Percentiles rank a stretch among this genome's conserved stretches.
Conservation (phyloP, 2,113 vertebrate genomes). For the Gymnarchus niloticus region DNA sequence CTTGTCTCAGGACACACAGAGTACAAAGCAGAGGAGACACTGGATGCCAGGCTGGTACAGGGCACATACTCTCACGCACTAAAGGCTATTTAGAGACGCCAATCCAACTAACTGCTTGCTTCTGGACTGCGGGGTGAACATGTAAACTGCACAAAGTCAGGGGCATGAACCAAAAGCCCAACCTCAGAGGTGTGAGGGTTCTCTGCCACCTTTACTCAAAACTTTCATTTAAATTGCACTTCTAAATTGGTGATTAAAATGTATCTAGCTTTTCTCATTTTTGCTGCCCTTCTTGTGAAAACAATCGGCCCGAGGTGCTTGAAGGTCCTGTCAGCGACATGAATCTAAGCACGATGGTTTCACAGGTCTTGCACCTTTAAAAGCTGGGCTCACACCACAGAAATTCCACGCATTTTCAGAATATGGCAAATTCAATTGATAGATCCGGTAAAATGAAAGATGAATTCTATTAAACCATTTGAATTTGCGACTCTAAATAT, state of each 20-base stretch:
- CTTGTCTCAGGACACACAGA: not conserved
- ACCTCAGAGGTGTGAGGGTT: no score
- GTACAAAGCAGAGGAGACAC: not conserved
- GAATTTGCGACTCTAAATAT: slow-evolving; percentile 1
- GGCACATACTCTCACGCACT: not conserved
- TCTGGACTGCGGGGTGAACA: not conserved
- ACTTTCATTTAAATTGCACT: no score
- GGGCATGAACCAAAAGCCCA: no score
- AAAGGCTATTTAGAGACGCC: not conserved
- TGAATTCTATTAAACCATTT: slow-evolving; percentile 11
- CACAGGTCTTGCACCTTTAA: not conserved
- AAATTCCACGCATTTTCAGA: not conserved
- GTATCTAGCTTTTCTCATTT: no score
- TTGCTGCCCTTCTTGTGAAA: no score
- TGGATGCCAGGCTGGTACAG: not conserved
- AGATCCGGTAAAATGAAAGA: slow-evolving; percentile 5
- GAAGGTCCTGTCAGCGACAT: no score
- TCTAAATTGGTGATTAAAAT: no score
- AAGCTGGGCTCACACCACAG: not conserved
- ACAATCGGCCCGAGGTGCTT: no score
- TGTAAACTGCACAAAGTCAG: no score
- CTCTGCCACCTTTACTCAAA: no score
- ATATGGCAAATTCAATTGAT: not conserved
- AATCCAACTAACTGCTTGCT: not conserved
- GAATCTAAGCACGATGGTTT: no score